phyloP scores from a whole-genome alignment of 2,113 vertebrate species.

The Nesogale talazaci region DNA sequence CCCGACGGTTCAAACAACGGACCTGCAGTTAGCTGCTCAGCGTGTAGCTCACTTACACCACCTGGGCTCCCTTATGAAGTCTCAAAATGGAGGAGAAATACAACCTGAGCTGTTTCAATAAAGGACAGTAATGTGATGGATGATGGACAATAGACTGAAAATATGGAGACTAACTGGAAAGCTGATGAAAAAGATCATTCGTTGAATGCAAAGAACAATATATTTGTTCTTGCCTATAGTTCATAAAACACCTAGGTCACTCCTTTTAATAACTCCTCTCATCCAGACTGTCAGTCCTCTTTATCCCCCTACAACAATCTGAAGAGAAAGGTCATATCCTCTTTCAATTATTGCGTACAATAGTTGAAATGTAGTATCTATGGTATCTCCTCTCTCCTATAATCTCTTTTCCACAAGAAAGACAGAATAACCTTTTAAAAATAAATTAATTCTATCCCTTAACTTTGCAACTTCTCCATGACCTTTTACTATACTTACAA shows the following conservation, averaged over 20 bases:
- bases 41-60: no score
- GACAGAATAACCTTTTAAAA: background rate
- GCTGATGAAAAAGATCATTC: background rate
- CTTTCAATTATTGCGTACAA: background rate
- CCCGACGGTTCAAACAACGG: no score
- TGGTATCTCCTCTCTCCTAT: background rate
- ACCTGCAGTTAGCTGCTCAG: no score
- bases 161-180: background rate
- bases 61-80: background rate
- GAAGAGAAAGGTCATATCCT: background rate
- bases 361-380: background rate
- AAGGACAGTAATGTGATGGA: background rate
- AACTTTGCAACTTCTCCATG: rapidly evolving
- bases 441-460: background rate
- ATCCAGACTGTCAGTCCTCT: background rate
- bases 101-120: background rate
- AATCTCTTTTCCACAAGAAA: background rate
- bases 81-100: background rate
- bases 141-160: background rate
- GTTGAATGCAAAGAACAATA: background rate
- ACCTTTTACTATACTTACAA: background rate
- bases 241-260: background rate
- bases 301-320: background rate
- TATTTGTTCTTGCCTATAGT: background rate
- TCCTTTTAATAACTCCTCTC: background rate